These are phyloP conservation scores for Phalacrocorax pelagicus DNA, from an alignment of 2,113 vertebrate species.

Conservation along the genomic window DNA sequence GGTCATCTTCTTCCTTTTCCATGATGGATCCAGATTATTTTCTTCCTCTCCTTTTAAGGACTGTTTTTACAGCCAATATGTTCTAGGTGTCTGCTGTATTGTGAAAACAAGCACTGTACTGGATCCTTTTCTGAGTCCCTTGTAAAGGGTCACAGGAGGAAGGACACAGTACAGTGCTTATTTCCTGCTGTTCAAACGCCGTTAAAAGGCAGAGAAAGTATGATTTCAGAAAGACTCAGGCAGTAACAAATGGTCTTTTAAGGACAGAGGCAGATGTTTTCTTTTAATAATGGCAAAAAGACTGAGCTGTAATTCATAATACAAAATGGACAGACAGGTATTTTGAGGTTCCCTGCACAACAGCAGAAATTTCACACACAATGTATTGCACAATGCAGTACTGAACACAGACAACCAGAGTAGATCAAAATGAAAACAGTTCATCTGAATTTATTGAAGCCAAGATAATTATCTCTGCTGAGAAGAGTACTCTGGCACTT, in stretches of 20 bases:
- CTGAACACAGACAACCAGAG: neutral
- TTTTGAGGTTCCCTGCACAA: neutral
- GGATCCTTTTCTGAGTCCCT: neutral
- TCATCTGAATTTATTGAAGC: neutral
- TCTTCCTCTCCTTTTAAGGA: neutral
- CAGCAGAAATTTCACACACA: neutral
- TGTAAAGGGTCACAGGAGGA: neutral
- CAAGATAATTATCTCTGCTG: neutral
- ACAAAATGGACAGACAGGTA: neutral
- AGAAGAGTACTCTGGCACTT: neutral
- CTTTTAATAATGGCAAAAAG: neutral
- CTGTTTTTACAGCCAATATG: neutral
- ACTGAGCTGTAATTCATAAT: neutral
- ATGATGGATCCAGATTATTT: neutral
- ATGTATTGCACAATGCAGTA: neutral
- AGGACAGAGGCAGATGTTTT: neutral
- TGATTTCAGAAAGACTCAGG: neutral
- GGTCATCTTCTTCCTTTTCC: neutral
- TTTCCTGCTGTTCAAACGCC: neutral
- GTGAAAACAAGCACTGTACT: neutral
- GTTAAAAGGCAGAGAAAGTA: neutral
- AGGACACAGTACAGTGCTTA: neutral
- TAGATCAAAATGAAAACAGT: neutral
- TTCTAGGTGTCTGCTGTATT: neutral
- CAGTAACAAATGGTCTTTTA: neutral